Evolutionary conservation across 1,140 invertebrate genomes (phyloP).

Genomic region (Zaprionus vittiger): DNA sequence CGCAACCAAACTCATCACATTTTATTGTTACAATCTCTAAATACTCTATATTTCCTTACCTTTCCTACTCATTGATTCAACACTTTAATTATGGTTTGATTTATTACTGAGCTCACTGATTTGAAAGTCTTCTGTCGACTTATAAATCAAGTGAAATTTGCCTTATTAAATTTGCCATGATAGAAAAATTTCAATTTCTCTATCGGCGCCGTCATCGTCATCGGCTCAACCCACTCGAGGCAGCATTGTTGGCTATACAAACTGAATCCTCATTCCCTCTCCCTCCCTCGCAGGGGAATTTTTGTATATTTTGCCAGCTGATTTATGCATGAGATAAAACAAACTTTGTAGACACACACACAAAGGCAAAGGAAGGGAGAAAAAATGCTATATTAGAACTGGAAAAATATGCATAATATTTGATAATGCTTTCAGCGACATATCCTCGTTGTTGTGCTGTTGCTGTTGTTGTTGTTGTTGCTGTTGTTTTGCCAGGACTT

Average conservation of each 20-base stretch:
- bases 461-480: conserved; percentile 35
- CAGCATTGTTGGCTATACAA: conserved; percentile 19
- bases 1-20: background rate
- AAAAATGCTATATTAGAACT: conserved; percentile 68
- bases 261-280: conserved; percentile 24
- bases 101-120: background rate
- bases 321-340: conserved; percentile 81
- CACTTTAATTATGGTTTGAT: background rate
- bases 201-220: conserved; percentile 35
- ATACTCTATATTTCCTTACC: background rate
- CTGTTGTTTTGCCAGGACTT: conserved; percentile 29
- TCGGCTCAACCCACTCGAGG: conserved; percentile 14
- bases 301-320: conserved; percentile 75
- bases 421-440: conserved; percentile 82
- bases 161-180: conserved; percentile 12
- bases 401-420: conserved; percentile 81
- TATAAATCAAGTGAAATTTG: conserved; percentile 10
- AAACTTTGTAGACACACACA: conserved; percentile 79
- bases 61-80: no score
- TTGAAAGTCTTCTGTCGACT: background rate
- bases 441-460: conserved; percentile 53
- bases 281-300: conserved; percentile 42
- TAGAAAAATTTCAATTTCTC: conserved; percentile 58
- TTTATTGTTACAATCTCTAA: no score
- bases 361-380: conserved; percentile 29